These are phyloP conservation scores for Polymixis flavicincta DNA, from an alignment of 2,888 invertebrate species.

Conservation along the genomic window DNA sequence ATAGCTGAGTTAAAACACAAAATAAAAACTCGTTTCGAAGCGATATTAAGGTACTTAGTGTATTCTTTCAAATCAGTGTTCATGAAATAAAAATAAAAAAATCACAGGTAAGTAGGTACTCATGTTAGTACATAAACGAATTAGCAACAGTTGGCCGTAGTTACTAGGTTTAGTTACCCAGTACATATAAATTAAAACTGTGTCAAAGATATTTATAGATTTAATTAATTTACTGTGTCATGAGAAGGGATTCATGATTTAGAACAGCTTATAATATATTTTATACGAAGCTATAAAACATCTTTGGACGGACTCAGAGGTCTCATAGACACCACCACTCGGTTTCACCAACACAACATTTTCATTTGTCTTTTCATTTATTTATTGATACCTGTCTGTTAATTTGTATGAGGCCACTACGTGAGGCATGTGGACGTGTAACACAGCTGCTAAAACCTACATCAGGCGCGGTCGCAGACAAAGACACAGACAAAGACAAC, in stretches of 20 bases:
- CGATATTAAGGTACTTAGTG: neutral
- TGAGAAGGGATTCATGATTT: neutral
- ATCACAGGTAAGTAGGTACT: neutral
- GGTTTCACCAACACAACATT: neutral
- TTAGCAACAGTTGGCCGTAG: constrained; percentile 13
- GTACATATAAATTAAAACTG: constrained; percentile 4
- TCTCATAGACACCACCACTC: neutral
- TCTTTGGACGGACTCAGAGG: neutral
- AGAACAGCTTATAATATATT: neutral
- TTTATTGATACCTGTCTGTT: neutral
- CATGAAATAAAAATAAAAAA: neutral
- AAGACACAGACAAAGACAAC: too few species aligned
- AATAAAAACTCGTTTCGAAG: neutral
- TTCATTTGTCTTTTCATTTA: neutral
- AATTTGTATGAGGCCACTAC: neutral
- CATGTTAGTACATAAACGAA: neutral
- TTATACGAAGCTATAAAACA: neutral
- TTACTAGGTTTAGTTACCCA: neutral
- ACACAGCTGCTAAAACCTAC: neutral
- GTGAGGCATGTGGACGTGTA: neutral
- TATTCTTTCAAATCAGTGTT: neutral
- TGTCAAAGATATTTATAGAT: constrained; percentile 33
- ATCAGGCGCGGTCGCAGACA: too few species aligned
- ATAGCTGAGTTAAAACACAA: neutral
- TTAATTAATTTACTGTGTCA: constrained; percentile 20